A percentile compares a stretch with the other conserved stretches of the same genome.
These are phyloP conservation scores for Poecilia picta DNA, from an alignment of 2,797 vertebrate genomes.

Conservation along the genomic window DNA sequence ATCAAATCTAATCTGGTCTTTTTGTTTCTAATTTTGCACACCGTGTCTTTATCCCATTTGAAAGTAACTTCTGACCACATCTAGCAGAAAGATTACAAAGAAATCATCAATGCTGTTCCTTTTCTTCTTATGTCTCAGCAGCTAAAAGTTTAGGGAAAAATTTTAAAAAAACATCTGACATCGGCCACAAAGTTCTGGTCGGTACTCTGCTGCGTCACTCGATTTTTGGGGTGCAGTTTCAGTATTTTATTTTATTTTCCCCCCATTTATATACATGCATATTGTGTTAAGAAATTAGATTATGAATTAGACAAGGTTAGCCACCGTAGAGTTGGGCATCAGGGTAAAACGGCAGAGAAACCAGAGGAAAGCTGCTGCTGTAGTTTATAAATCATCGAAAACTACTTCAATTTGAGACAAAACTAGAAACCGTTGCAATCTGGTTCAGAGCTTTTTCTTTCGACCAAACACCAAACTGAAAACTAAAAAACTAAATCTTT, in stretches of 20 bases:
- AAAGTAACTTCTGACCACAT: background rate
- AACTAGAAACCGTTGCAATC: background rate
- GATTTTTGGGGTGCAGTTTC: background rate
- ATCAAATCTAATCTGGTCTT: background rate
- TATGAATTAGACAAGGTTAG: background rate
- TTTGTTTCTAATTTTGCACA: background rate
- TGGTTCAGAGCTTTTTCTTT: background rate
- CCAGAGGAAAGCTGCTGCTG: background rate
- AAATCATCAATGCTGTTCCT: background rate
- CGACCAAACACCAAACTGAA: background rate
- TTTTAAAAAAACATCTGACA: background rate
- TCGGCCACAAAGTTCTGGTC: background rate
- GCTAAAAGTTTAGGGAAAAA: background rate
- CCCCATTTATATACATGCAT: background rate
- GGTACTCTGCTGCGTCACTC: background rate
- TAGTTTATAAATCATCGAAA: background rate
- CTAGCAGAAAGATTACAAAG: background rate
- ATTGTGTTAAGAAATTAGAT: background rate
- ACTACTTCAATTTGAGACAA: background rate
- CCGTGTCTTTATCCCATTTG: background rate
- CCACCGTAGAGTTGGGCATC: background rate
- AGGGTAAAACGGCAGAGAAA: background rate
- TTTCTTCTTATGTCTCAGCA: background rate
- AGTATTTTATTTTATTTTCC: background rate
- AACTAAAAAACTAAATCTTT: background rate